phyloP scores from a whole-genome alignment of 2,113 vertebrate genomes.

The Cynoglossus semilaevis region DNA sequence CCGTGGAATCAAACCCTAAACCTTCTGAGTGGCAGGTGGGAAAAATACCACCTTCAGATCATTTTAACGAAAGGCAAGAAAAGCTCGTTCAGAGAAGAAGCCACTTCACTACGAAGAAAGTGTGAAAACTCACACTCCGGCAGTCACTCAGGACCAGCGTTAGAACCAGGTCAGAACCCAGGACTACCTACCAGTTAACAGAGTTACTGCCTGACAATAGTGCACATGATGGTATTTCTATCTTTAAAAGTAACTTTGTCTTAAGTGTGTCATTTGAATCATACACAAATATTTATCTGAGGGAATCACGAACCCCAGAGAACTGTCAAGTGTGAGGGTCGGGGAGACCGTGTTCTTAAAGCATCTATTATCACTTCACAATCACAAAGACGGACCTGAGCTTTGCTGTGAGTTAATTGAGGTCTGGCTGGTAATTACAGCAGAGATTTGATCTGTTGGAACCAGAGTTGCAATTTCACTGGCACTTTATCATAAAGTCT shows the following conservation, averaged over 20 bases:
- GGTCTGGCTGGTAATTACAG: constrained; percentile 57
- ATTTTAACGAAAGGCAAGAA: too few species aligned
- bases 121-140: too few species aligned
- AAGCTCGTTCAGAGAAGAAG: too few species aligned
- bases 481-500: constrained; percentile 49
- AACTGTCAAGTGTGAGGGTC: neutral
- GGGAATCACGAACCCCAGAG: neutral
- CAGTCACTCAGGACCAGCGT: too few species aligned
- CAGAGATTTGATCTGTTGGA: constrained; percentile 48
- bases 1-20: too few species aligned
- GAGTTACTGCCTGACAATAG: too few species aligned
- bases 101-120: too few species aligned
- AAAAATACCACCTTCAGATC: too few species aligned
- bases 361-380: constrained; percentile 45
- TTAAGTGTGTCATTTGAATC: constrained; percentile 22
- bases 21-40: too few species aligned
- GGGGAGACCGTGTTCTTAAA: constrained; percentile 34
- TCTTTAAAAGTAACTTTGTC: constrained; percentile 9
- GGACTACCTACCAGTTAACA: too few species aligned
- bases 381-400: constrained; percentile 40
- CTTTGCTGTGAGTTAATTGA: constrained; percentile 62
- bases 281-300: constrained; percentile 32
- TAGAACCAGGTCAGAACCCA: too few species aligned
- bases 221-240: too few species aligned
- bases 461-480: constrained; percentile 41